Conservation (phyloP, 2,888 invertebrate genomes). For the Parasteatoda lunata region DNA sequence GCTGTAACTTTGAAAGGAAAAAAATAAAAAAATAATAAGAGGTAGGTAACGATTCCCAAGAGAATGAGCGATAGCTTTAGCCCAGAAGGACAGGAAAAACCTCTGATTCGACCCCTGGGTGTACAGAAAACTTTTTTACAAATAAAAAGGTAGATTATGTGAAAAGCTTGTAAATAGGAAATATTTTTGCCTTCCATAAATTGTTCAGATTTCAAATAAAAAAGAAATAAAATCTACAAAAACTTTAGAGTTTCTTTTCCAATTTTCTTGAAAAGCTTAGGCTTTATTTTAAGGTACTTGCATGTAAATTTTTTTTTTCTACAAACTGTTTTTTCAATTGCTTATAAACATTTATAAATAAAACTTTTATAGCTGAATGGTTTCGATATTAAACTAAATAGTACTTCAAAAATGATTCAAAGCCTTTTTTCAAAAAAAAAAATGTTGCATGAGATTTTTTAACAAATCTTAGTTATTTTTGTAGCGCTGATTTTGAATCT, state of each 20-base stretch:
- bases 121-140: conserved; percentile 10
- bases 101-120: conserved; percentile 10
- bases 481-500: too few species aligned
- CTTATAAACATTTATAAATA: too few species aligned
- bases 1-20: neutral
- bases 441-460: too few species aligned
- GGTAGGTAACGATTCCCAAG: neutral
- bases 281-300: neutral
- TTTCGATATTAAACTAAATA: too few species aligned
- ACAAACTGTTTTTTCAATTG: too few species aligned
- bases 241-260: neutral
- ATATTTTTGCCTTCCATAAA: conserved; percentile 14
- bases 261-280: neutral
- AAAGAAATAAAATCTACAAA: neutral
- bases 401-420: too few species aligned
- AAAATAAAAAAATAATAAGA: neutral
- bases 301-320: neutral
- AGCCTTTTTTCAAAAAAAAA: too few species aligned
- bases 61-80: neutral
- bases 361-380: too few species aligned
- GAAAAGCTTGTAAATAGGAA: conserved; percentile 22
- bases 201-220: conserved; percentile 1
- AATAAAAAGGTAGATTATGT: neutral
- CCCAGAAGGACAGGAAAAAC: conserved; percentile 4
- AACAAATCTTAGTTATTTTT: too few species aligned